A percentile compares a stretch with the other conserved stretches of the same genome.
Conservation (phyloP, 2,113 vertebrate genomes). For the Rostratula benghalensis region DNA sequence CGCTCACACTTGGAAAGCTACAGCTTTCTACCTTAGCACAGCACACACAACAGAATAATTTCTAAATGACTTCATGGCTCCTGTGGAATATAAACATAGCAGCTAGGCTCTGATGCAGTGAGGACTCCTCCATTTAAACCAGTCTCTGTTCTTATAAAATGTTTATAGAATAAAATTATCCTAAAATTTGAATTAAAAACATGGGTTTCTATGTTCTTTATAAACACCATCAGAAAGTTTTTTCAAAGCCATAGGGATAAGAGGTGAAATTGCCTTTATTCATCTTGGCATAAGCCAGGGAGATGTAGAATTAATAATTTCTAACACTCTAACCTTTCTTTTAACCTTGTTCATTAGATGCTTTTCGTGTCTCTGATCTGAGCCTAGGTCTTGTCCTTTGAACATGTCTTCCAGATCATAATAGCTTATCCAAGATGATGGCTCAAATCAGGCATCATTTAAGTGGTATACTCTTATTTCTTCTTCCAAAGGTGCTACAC, state of each 20-base stretch:
- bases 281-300: not conserved
- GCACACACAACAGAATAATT: not conserved
- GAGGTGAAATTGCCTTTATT: slow-evolving; percentile 26
- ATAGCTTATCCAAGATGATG: not conserved
- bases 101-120: not conserved
- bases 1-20: not conserved
- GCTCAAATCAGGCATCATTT: not conserved
- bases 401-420: not conserved
- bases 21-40: not conserved
- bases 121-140: not conserved
- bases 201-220: not conserved
- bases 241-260: not conserved
- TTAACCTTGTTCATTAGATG: not conserved
- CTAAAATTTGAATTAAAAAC: not conserved
- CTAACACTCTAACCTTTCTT: not conserved
- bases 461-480: not conserved
- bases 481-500: not conserved
- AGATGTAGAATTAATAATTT: slow-evolving; percentile 16
- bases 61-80: not conserved
- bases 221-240: not conserved
- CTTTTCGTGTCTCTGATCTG: not conserved
- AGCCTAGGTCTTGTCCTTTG: not conserved
- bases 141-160: not conserved
- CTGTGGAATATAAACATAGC: not conserved
- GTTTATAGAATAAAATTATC: not conserved